Base-by-base conservation (phyloP, 2,113 vertebrate species). In the Furnarius figulus region DNA sequence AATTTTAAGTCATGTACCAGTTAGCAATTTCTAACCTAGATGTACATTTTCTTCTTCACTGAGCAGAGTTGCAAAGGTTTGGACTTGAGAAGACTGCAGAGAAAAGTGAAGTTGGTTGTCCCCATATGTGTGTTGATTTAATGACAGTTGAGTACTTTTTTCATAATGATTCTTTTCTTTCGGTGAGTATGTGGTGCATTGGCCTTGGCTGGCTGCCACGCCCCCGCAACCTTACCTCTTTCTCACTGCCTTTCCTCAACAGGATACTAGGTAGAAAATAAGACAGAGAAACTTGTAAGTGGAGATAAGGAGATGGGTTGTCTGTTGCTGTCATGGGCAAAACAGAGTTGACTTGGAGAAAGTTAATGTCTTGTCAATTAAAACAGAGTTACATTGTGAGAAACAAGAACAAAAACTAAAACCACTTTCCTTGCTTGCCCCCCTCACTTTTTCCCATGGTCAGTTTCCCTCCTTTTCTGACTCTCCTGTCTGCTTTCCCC, bases 211-310 rank as follows among this genome's bases (percentile, higher is more conserved):
- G 55, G 31, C 33, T 83, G 40, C 49, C 1, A 1, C 13, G 6
- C 8, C 3, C 2, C 15, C 2, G 55, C 50, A 4, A 5, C 11
- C 11, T 4, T 12, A 3, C 8, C 28, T 42, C 24, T 67, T 9
- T 47, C 22, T 75, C 20, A 14, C 6, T 76, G 8, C 18, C 31
- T 11, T 13, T 72, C 5, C 23, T 88, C 35, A 47, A 0, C 7
- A 46, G 25, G 33, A 22, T 18, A 17, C 10, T 5, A 35, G 17
- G 11, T 13, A 74, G 59, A 61, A 85, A 56, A 22, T 37, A 61
- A 46, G 50, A 42, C 10, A 12, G 22, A 68, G 46, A 21, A 46
- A 5, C 27, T n/a, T 55, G 4, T 40, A 40, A 72, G 19, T 12
- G 67, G 22, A 77, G 23, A 20, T 66, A 20, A 80, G 67, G 49